Base-by-base conservation (phyloP, 2,797 vertebrate species). In the Propithecus perrieri region DNA sequence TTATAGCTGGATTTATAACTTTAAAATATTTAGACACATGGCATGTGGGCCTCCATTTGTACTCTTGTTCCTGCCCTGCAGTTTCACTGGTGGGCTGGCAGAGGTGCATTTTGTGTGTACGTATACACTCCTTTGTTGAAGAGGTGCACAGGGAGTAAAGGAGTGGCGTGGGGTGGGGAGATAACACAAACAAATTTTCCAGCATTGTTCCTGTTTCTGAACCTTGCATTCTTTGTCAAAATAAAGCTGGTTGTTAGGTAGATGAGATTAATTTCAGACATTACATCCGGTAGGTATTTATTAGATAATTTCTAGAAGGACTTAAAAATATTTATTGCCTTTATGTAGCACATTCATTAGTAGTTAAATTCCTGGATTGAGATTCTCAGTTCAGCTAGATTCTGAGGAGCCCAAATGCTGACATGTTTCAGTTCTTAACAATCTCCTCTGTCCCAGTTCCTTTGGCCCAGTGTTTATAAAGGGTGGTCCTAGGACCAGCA, bases 251-350 rank as follows among this genome's bases (percentile, higher is more conserved):
- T 83, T 88, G 24, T 65, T 41, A 33, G 53, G 48, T 33, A 24
- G 17, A 5, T 81, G 41, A 75, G 4, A 88, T 50, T 91, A 41
- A 71, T 63, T n/a, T 92, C 80, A 91, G 50, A 69, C 7, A 28
- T 80, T 71, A 41, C 8, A 71, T 61, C 38, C 65, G 11, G 50
- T 14, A 91, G 90, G 17, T 50, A 38, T 71, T 93, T 71, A 55
- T 79, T 30, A 86, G 48, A 50, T 50, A 50, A 53, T 92, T 94
- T 75, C 11, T 69, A 71, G 63, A 78, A 71, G 10, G 18, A 69
- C 41, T 75, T 71, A 59, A 91, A 94, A 95, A 85, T 74, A 65
- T 18, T 75, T 41, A 65, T 7, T 53, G 20, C n/a, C 6, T 87
- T 17, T 61, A 57, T 9, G 11, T 53, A 63, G 28, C 30, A 57